Conservation (phyloP, 2,888 invertebrate species). For the Sphaerophoria rueppellii region DNA sequence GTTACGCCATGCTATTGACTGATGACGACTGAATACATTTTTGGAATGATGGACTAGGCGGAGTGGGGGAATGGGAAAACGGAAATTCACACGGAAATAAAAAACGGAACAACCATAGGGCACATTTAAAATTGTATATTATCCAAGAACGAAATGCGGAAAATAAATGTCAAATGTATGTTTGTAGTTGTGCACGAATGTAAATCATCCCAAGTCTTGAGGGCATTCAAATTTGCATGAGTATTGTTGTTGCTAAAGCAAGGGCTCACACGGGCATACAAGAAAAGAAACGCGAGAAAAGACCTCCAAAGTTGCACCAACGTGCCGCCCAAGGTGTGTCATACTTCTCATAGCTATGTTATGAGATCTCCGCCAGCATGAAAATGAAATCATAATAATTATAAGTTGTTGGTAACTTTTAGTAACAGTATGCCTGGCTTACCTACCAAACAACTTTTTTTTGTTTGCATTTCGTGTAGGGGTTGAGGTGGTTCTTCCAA, state of each 20-base stretch:
- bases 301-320: conserved; percentile 36
- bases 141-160: not conserved
- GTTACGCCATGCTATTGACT: conserved; percentile 8
- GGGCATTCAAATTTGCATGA: not conserved
- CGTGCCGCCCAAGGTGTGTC: conserved; percentile 63
- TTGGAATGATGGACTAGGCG: not conserved
- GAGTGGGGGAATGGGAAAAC: conserved; percentile 53
- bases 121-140: conserved; percentile 26
- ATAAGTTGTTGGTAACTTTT: conserved; percentile 54
- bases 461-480: conserved; percentile 41
- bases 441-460: conserved; percentile 9
- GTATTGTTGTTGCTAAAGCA: not conserved
- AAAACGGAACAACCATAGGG: conserved; percentile 67
- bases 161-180: not conserved
- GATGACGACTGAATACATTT: not conserved
- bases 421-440: conserved; percentile 50
- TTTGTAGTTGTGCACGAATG: not conserved
- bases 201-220: conserved; percentile 23
- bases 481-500: conserved; percentile 52
- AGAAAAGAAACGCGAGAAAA: not conserved
- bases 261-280: not conserved
- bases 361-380: conserved; percentile 20
- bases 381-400: conserved; percentile 69
- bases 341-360: conserved; percentile 6
- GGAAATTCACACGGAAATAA: conserved; percentile 75